phyloP scores from a whole-genome alignment of 2,113 vertebrate genomes.

The Meriones unguiculatus region DNA sequence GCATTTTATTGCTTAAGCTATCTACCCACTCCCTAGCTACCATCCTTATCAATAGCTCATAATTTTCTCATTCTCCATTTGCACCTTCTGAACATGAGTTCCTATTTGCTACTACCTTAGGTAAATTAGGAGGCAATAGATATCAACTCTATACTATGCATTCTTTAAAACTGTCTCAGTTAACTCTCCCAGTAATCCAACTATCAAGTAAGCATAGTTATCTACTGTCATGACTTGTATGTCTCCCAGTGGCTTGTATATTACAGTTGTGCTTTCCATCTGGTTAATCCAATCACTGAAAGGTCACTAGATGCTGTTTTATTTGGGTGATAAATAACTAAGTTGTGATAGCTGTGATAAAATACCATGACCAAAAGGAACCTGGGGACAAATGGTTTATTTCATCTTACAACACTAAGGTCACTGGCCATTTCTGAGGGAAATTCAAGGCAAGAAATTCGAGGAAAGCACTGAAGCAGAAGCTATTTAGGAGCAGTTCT shows the following conservation, averaged over 20 bases:
- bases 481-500: too few species aligned
- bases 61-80: not conserved
- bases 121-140: not conserved
- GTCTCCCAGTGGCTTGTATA: too few species aligned
- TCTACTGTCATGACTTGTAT: not conserved
- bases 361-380: too few species aligned
- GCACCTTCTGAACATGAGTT: not conserved
- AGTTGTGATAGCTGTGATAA: too few species aligned
- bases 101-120: not conserved
- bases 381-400: not conserved
- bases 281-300: not conserved
- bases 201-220: not conserved
- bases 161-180: not conserved
- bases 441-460: not conserved
- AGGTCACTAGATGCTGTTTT: not conserved
- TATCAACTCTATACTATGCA: not conserved
- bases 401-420: not conserved
- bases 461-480: not conserved
- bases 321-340: not conserved
- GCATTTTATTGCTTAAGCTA: not conserved
- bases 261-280: not conserved
- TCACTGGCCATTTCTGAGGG: not conserved
- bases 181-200: not conserved
- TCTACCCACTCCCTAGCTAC: too few species aligned
- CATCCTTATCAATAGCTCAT: not conserved